Base-by-base conservation (phyloP, 2,888 invertebrate species). In the Microchrysa polita region DNA sequence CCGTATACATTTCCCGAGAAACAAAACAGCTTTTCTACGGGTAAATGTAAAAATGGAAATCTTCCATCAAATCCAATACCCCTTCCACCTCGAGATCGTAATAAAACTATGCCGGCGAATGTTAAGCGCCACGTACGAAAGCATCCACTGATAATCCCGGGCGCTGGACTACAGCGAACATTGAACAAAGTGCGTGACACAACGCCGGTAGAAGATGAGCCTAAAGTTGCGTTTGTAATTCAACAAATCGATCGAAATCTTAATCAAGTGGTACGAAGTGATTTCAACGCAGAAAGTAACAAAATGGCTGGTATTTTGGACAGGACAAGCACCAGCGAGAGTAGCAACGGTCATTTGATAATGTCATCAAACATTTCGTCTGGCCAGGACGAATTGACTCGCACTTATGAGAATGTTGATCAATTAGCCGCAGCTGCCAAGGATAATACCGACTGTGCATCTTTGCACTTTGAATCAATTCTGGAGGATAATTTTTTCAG, bases 111-210 rank as follows among this genome's bases (percentile, higher is more conserved):
- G n/a, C 86, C 89, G 75, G 84, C 86, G 0, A 87, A 88, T 78
- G 87, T 89, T 10, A 89, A 92, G 80, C 86, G 93, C 14, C 93
- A 93, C 81, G 92, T 93, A 73, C 87, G 94, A 52, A 94, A 93
- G 81, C 92, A 94, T 86, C 94, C 94, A 0, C 85, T 95, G 48
- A 90, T 94, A 67, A 91, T 93, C 78, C 92, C 93, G 2, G 88
- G 87, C 4, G 88, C 88, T 20, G 90, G 88, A 2, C 83, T 90
- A 1, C 90, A 90, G 77, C 84, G 89, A 53, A 90, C 90, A 0
- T 80, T 90, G 1, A 89, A 88, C 72, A 89, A 90, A 79, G 87
- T 90, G 76, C 84, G 83, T 2, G 84, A 83, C 14, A 81, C 84
- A 1, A 83, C 86, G 10, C 85, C 86, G 12, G 80, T 81, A n/a